A percentile compares a stretch with the other conserved stretches of the same genome.
Conservation (phyloP, 2,888 invertebrate species). For the Apoderus coryli region DNA sequence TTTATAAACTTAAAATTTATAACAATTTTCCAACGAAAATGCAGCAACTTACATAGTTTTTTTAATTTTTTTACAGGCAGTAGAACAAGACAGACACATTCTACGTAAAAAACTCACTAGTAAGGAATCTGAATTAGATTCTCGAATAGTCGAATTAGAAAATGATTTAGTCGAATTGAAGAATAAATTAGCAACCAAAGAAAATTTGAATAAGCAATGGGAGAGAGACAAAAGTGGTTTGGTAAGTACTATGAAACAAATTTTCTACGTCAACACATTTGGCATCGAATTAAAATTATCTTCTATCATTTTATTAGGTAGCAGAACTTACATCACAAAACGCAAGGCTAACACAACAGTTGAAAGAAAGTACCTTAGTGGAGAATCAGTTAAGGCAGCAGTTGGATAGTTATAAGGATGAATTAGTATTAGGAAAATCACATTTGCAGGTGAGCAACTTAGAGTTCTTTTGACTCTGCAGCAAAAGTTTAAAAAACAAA, state of each 20-base stretch:
- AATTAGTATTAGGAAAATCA: slow-evolving; percentile 54
- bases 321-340: slow-evolving; percentile 80
- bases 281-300: not conserved
- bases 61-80: slow-evolving; percentile 47
- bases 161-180: slow-evolving; percentile 73
- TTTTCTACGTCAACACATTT: not conserved
- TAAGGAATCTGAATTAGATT: slow-evolving; percentile 78
- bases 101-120: slow-evolving; percentile 73
- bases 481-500: too few relatives aligned
- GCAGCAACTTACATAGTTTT: too few relatives aligned
- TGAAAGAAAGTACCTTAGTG: slow-evolving; percentile 67
- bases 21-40: too few relatives aligned
- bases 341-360: slow-evolving; percentile 58
- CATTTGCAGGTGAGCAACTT: slow-evolving; percentile 39
- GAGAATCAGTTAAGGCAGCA: slow-evolving; percentile 71
- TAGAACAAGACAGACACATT: slow-evolving; percentile 88
- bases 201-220: slow-evolving; percentile 43
- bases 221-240: slow-evolving; percentile 70
- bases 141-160: slow-evolving; percentile 73
- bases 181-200: slow-evolving; percentile 54
- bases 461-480: not conserved
- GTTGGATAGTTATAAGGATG: slow-evolving; percentile 68
- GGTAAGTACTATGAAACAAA: slow-evolving; percentile 33
- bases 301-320: slow-evolving; percentile 13
- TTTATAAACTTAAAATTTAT: too few relatives aligned